phyloP scores from a whole-genome alignment of 2,797 vertebrate species.

The Netta rufina region DNA sequence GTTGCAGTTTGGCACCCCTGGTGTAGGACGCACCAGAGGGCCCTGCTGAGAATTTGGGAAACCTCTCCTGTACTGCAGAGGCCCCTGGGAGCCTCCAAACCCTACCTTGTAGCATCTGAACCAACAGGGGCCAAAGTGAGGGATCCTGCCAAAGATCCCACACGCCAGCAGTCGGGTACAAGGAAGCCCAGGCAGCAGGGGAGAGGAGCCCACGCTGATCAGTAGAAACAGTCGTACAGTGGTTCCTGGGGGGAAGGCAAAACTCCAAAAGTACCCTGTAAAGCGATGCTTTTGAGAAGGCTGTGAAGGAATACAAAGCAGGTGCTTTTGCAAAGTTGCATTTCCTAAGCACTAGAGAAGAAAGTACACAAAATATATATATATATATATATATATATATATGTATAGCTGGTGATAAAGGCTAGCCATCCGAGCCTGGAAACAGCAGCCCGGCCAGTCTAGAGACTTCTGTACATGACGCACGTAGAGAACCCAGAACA shows the following conservation, averaged over 20 bases:
- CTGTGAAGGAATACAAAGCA: neutral
- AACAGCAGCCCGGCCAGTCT: neutral
- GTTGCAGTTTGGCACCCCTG: too few relatives aligned
- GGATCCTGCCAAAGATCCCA: neutral
- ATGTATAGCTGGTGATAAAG: neutral
- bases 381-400: neutral
- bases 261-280: neutral
- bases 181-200: neutral
- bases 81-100: accelerated
- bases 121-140: neutral
- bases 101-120: neutral
- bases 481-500: neutral
- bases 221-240: neutral
- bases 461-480: neutral
- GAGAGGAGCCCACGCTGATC: neutral
- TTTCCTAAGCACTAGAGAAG: neutral
- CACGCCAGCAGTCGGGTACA: neutral
- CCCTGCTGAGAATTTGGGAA: neutral
- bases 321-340: neutral
- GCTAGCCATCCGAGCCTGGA: neutral
- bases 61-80: neutral
- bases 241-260: neutral
- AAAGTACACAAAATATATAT: neutral
- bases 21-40: too few relatives aligned
- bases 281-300: neutral